Evolutionary conservation across 2,797 vertebrate genomes (phyloP).

Genomic region (Urocyon cinereoargenteus): DNA sequence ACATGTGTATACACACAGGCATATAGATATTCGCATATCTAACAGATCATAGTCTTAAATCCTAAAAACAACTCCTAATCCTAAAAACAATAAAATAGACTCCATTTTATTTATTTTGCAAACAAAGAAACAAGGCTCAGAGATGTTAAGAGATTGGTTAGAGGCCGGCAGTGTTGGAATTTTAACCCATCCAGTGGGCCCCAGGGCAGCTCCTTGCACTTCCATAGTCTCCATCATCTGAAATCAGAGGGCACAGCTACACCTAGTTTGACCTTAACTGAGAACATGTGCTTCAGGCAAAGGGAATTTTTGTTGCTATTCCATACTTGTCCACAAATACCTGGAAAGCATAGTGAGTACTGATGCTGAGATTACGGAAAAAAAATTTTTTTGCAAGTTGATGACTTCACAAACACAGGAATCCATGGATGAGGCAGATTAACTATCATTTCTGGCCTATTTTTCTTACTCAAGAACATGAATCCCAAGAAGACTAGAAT

Average conservation of each 20-base stretch:
- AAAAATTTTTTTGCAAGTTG: background rate
- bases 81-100: too few relatives aligned
- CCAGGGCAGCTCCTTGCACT: background rate
- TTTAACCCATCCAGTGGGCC: background rate
- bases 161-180: background rate
- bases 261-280: background rate
- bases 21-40: background rate
- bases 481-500: too few relatives aligned
- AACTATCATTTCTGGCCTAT: background rate
- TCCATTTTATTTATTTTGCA: background rate
- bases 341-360: fast-evolving
- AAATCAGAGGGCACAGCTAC: background rate
- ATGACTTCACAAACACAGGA: background rate
- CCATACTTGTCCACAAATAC: fast-evolving
- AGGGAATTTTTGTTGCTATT: background rate
- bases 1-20: background rate
- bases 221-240: background rate
- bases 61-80: background rate
- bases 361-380: background rate
- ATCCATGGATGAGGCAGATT: background rate
- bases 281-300: fast-evolving
- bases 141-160: background rate
- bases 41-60: background rate
- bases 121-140: background rate
- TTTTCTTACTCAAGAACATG: background rate